A percentile compares a stretch with the other conserved stretches of the same genome.
Evolutionary conservation across 2,113 vertebrate genomes (phyloP).

Genomic region (Cyanoderma ruficeps): DNA sequence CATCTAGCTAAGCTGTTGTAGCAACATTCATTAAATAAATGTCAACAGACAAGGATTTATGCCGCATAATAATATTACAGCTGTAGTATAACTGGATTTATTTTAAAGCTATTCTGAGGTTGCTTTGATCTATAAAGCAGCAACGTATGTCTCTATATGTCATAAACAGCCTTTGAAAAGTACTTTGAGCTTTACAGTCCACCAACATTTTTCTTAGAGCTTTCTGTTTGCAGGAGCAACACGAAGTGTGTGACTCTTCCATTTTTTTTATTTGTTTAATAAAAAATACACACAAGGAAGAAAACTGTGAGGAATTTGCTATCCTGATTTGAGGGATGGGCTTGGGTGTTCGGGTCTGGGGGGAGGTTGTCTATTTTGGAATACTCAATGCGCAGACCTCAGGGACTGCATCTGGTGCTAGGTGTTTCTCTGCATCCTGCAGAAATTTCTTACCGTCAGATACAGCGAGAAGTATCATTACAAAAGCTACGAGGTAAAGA

Average conservation of each 20-base stretch:
- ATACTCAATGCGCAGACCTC: fast-evolving
- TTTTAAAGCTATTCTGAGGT: slow-evolving; percentile 48
- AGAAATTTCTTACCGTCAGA: neutral
- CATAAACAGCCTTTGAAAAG: neutral
- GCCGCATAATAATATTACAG: slow-evolving; percentile 52
- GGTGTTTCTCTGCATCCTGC: neutral
- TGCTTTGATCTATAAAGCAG: slow-evolving; percentile 42
- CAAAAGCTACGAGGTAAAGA: neutral
- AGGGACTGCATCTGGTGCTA: neutral
- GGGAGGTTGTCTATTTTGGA: neutral
- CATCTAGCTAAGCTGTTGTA: slow-evolving; percentile 64
- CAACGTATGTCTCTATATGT: slow-evolving; percentile 39
- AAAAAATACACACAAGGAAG: neutral
- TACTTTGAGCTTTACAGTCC: neutral
- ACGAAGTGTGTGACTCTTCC: neutral
- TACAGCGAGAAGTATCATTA: neutral
- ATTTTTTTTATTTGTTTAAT: neutral
- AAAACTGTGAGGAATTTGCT: neutral
- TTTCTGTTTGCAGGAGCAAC: neutral
- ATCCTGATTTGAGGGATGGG: neutral
- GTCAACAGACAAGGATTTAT: slow-evolving; percentile 65
- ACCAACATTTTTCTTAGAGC: neutral
- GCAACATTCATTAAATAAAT: slow-evolving; percentile 56
- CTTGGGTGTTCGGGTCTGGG: neutral
- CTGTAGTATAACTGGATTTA: slow-evolving; percentile 58